Conservation (phyloP, 2,888 invertebrate species). For the Creontiades dilutus region DNA sequence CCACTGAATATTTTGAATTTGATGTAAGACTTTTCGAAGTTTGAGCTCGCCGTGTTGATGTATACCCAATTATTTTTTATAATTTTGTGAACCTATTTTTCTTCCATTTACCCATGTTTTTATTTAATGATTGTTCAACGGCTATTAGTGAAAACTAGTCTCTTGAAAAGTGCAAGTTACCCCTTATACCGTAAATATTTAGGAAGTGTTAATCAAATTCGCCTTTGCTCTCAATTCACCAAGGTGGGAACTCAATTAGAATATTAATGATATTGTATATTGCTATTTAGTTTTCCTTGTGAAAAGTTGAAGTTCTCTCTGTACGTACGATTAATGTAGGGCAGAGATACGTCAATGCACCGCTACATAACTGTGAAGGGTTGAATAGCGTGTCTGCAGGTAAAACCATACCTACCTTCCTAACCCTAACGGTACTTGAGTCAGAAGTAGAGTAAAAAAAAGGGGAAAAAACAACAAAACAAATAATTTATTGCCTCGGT, state of each 20-base stretch:
- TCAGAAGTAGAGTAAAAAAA: conserved; percentile 38
- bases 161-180: background rate
- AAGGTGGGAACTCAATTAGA: background rate
- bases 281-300: background rate
- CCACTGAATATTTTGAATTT: conserved; percentile 17
- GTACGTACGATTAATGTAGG: background rate
- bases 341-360: background rate
- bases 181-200: conserved; percentile 10
- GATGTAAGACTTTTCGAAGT: background rate
- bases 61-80: background rate
- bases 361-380: conserved; percentile 33
- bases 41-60: background rate
- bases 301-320: background rate
- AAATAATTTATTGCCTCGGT: conserved; percentile 28
- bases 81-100: background rate
- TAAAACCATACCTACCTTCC: conserved; percentile 12
- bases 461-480: conserved; percentile 13
- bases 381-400: conserved; percentile 28
- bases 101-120: background rate
- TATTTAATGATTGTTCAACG: background rate
- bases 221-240: background rate
- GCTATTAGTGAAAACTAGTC: background rate
- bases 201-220: background rate
- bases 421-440: conserved; percentile 26
- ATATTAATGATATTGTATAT: background rate